Evolutionary conservation across 2,888 invertebrate genomes (phyloP), one percentile per base, ranked within the genome.

Genomic region (Slavum lentiscoides): DNA sequence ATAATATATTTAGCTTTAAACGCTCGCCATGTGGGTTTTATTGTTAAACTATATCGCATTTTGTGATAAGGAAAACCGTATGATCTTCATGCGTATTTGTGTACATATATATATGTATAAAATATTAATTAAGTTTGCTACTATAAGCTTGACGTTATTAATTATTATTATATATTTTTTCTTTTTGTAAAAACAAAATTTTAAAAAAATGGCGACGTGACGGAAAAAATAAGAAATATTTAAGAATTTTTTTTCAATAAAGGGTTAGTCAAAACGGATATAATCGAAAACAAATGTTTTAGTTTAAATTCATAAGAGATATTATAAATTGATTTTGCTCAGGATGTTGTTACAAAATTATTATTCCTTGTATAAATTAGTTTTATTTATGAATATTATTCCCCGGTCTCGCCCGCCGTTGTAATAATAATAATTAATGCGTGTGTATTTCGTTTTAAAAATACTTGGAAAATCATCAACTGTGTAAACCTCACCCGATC

Each of bases 261-360:
- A 39, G 19, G 43, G 43, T 23, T 23, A 43, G 75, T 75, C 75
- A 67, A 75, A 75, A 75, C 75, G 67, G 75, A 58, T 43, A 19
- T 19, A 58, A 19, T 55, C 43, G 11, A 23, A 59, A 74, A 66
- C 53, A 5, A 21, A 59, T 30, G 43, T 67, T 30, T 30, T 30
- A 30, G 4, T 30, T 30, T 19, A 68, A 49, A 59, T 15, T n/a
- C 4, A 30, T 59, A 66, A 21, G 55, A 68, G 15, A 59, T 59
- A 59, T 61, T 4, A 61, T 75, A 59, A 49, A 23, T 68, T 49
- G 67, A 68, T 59, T 74, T 74, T 74, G 74, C 74, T 74, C 74
- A 74, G 74, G 21, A 66, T 39, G 55, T 66, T 58, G 55, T 74
- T 66, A 59, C 67, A 75, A 30, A 30, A 15, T 61, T 23, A 17